Conservation (phyloP, 2,888 invertebrate species). For the Apamea sordens region DNA sequence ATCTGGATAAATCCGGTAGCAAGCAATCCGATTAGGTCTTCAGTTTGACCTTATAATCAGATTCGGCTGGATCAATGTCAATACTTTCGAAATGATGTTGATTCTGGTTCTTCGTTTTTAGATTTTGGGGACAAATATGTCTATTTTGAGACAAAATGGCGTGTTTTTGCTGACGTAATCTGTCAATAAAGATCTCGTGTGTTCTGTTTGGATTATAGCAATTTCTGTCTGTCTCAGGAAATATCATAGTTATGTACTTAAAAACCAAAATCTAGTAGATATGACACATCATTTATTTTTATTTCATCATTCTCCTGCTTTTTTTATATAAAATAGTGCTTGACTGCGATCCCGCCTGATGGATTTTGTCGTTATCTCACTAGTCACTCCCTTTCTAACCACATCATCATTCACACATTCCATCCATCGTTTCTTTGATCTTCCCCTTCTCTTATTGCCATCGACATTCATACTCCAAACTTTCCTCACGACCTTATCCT, state of each 20-base stretch:
- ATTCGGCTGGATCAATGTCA: conserved; percentile 8
- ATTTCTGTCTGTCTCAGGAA: neutral
- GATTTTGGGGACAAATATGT: neutral
- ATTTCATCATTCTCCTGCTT: neutral
- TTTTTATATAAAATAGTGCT: no score
- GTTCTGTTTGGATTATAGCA: neutral
- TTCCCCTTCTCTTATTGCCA: no score
- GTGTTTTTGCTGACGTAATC: neutral
- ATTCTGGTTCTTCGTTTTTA: neutral
- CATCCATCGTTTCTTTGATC: no score
- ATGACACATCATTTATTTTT: neutral
- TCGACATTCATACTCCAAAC: no score
- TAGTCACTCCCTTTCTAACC: no score
- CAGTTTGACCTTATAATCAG: conserved; percentile 13
- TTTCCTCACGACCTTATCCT: no score
- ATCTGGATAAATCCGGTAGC: conserved; percentile 19
- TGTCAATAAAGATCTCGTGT: neutral
- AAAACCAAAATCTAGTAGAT: neutral
- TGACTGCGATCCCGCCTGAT: no score
- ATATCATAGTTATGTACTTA: neutral
- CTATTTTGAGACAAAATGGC: neutral
- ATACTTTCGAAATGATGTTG: conserved; percentile 8
- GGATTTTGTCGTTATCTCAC: no score
- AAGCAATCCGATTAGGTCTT: conserved; percentile 34
- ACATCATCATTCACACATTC: no score